A percentile compares a stretch with the other conserved stretches of the same genome.
These are phyloP conservation scores for Drosophila kurseongensis DNA, from an alignment of 1,140 invertebrate species.

Conservation along the genomic window DNA sequence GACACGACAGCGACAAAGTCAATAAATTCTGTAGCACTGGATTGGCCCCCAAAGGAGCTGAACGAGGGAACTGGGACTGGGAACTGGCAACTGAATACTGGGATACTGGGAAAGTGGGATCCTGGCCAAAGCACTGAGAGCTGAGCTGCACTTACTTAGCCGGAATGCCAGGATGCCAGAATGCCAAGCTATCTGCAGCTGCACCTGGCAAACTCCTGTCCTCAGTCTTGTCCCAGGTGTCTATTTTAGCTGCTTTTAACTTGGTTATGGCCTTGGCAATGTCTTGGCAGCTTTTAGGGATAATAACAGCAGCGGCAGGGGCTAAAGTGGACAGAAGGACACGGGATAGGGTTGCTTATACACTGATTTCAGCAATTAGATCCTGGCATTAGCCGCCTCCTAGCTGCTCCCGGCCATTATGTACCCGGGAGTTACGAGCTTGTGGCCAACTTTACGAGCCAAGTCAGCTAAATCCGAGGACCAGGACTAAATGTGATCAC, in stretches of 20 bases:
- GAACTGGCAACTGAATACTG: slow-evolving; percentile 7
- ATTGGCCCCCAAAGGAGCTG: slow-evolving; percentile 47
- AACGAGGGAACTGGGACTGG: slow-evolving; percentile 20
- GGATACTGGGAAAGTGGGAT: not conserved
- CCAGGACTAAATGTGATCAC: slow-evolving; percentile 67
- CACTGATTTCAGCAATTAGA: slow-evolving; percentile 50
- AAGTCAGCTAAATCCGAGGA: slow-evolving; percentile 14
- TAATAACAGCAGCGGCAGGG: slow-evolving; percentile 32
- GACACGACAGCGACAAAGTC: slow-evolving; percentile 72
- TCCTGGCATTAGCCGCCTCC: slow-evolving; percentile 11
- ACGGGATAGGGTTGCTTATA: slow-evolving; percentile 16
- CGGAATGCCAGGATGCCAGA: slow-evolving; percentile 25
- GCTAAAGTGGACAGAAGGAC: not conserved
- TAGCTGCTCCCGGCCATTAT: slow-evolving; percentile 36
- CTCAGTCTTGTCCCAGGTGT: slow-evolving; percentile 64
- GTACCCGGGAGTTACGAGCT: slow-evolving; percentile 43
- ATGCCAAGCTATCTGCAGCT: slow-evolving; percentile 24
- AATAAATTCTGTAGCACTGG: slow-evolving; percentile 76
- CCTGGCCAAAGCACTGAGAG: not conserved
- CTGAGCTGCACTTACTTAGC: slow-evolving; percentile 68
- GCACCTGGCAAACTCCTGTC: slow-evolving; percentile 9
- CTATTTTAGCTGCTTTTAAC: slow-evolving; percentile 79
- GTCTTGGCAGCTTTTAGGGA: slow-evolving; percentile 71
- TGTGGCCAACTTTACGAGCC: slow-evolving; percentile 24
- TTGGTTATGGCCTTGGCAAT: slow-evolving; percentile 56